These are phyloP conservation scores for Epinotia demarniana DNA, from an alignment of 2,888 invertebrate species.

Conservation along the genomic window DNA sequence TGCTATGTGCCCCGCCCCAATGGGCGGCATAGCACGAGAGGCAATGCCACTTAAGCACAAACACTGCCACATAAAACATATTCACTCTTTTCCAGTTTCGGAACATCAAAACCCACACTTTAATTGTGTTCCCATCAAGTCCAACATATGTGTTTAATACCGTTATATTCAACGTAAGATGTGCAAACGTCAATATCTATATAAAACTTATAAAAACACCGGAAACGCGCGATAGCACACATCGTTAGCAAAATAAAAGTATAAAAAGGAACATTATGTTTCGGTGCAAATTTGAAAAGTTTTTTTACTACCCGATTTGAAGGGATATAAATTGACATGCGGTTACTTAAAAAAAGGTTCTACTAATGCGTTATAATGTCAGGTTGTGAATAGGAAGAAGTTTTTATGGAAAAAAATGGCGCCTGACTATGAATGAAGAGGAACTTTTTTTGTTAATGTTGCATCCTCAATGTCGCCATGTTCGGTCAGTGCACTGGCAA, in stretches of 20 bases:
- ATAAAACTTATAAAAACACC: slow-evolving; percentile 55
- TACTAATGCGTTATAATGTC: slow-evolving; percentile 71
- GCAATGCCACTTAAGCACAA: too few relatives aligned
- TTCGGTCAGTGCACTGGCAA: not conserved
- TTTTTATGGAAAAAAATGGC: slow-evolving; percentile 46
- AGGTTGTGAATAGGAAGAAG: slow-evolving; percentile 56
- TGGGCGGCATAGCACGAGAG: too few relatives aligned
- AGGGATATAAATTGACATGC: slow-evolving; percentile 70
- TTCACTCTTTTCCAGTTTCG: too few relatives aligned
- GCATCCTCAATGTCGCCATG: not conserved
- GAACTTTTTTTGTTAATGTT: not conserved
- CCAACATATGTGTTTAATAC: slow-evolving; percentile 20
- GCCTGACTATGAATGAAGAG: slow-evolving; percentile 31
- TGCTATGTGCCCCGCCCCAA: too few relatives aligned
- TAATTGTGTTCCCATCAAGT: too few relatives aligned
- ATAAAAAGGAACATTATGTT: slow-evolving; percentile 69
- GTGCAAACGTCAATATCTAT: not conserved
- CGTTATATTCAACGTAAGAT: slow-evolving; percentile 6
- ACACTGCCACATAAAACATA: too few relatives aligned
- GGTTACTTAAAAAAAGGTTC: slow-evolving; percentile 62
- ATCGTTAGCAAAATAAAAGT: slow-evolving; percentile 74
- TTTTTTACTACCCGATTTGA: slow-evolving; percentile 52
- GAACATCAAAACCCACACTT: too few relatives aligned
- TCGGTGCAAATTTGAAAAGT: slow-evolving; percentile 75
- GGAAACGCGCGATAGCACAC: slow-evolving; percentile 69